Base-by-base conservation (phyloP, 2,113 vertebrate species). In the Arenaria interpres region DNA sequence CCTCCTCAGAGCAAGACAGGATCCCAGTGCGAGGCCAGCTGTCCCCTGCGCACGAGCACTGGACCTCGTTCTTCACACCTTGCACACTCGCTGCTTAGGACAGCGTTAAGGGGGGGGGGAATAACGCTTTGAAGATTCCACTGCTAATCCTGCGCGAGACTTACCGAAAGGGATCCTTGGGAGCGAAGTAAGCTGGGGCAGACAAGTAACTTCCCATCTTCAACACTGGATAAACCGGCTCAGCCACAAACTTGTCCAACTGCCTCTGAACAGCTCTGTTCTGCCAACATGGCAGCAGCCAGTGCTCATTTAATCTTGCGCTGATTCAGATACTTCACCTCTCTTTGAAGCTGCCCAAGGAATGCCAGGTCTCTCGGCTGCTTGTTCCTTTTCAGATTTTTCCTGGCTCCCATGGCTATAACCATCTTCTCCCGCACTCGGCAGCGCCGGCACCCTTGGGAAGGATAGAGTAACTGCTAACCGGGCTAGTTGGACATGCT, bases 151-250 rank as follows among this genome's bases (percentile, higher is more conserved):
- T 12, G 62, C 8, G 9, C 72, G 62, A 73, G 63, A 98, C 98
- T 98, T 92, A 98, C 98, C 98, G 96, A 97, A 98, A 98, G 41
- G 98, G 97, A 85, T 98, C 97, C 93, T 97, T 98, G 93, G 98
- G 96, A 96, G 97, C 71, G 20, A 98, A 98, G 97, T 98, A 97
- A 86, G 98, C 97, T 22, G 97, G 96, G 75, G 97, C 90, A 75
- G 98, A 98, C 97, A 98, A 97, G 93, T 98, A 98, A 97, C 97
- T 98, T 96, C 98, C 98, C 98, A 98, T 98, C 97, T 97, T 98
- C 97, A 64, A 50, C 96, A 91, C 94, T 93, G 95, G 98, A 96
- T 57, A 91, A 96, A 97, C 97, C 94, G 90, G 96, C 97, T 98
- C 95, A 92, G 96, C 96, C 75, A 93, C 96, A 97, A 96, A 97